Conservation (phyloP, 37 sponge, comb jelly and placozoan species). For the Axinella damicornis region DNA sequence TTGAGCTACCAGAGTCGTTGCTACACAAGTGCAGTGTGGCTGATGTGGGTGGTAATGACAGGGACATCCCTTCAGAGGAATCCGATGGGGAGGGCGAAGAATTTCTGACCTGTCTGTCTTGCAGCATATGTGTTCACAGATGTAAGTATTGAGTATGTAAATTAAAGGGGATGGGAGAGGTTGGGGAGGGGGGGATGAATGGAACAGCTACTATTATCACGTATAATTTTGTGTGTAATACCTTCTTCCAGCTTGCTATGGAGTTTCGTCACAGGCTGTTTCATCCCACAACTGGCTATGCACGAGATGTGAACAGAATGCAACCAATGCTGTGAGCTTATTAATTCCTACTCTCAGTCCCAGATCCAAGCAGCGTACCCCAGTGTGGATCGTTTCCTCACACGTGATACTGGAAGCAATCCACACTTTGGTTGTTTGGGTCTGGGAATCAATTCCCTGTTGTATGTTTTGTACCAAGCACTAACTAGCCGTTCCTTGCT, state of each 20-base stretch:
- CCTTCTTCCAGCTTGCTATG: conserved; percentile 78
- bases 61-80: neutral
- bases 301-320: conserved; percentile 59
- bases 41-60: neutral
- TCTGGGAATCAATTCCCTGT: neutral
- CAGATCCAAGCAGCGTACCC: no score
- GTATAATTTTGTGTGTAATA: neutral
- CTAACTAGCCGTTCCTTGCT: no score
- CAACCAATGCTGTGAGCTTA: conserved; percentile 34
- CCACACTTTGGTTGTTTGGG: no score
- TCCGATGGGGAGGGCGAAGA: conserved; percentile 29
- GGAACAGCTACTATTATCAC: no score
- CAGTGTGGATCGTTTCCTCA: neutral
- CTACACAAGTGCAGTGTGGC: neutral
- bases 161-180: neutral
- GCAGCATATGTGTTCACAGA: conserved; percentile 74
- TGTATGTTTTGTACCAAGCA: no score
- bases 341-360: no score
- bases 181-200: no score
- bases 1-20: neutral
- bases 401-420: neutral
- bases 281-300: conserved; percentile 64
- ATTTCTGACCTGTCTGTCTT: conserved; percentile 57
- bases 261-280: conserved; percentile 29
- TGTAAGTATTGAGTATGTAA: conserved; percentile 40